Evolutionary conservation across 2,113 vertebrate genomes (phyloP).

Genomic region (Brevimyrus niger): DNA sequence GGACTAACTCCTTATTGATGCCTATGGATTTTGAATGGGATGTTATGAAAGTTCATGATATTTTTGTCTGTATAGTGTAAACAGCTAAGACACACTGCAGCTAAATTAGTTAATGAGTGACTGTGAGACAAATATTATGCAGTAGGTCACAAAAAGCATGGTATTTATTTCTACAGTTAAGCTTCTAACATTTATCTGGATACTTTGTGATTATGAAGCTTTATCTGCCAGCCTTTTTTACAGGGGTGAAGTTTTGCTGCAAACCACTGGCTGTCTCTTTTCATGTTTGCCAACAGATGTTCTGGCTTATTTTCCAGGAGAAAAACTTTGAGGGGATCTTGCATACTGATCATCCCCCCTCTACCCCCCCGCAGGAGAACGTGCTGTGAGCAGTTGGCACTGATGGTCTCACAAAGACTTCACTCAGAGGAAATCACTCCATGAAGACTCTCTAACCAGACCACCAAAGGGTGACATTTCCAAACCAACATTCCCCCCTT

Average conservation of each 20-base stretch:
- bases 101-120: neutral
- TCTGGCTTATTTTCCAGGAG: neutral
- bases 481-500: constrained; percentile 26
- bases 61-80: neutral
- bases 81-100: neutral
- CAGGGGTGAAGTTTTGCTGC: neutral
- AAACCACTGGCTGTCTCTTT: neutral
- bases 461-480: constrained; percentile 55
- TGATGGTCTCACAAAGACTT: neutral
- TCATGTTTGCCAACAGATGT: neutral
- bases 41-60: neutral
- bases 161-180: neutral
- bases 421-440: constrained; percentile 21
- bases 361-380: neutral
- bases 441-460: constrained; percentile 32
- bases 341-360: constrained; percentile 6
- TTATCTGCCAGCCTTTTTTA: neutral
- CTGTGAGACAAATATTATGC: neutral
- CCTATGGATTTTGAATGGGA: neutral
- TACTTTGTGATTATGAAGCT: neutral
- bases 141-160: neutral
- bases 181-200: neutral
- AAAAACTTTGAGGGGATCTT: neutral
- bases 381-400: neutral
- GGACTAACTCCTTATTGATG: no score